Evolutionary conservation across 2,113 vertebrate genomes (phyloP), one percentile per base, ranked within the genome.

Genomic region (Cichladusa arquata): DNA sequence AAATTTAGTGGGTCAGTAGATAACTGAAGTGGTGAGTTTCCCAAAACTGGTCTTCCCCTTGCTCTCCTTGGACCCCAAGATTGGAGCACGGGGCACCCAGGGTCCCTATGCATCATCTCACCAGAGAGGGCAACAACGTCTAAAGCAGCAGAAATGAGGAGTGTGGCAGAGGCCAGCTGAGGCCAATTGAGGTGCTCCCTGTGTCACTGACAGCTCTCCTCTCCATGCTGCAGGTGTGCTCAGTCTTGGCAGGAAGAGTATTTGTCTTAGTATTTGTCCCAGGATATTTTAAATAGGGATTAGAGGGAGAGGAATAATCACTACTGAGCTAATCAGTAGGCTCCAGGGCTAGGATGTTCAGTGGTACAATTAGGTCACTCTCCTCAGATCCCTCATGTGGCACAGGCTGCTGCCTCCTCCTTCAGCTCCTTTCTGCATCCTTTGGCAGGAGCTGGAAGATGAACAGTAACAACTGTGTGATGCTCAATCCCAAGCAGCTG

Each of bases 71-170:
- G 33, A 79, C 45, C 19, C 51, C 34, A 50, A 61, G 47, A 58
- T 23, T 76, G 74, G 33, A 90, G 58, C 48, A 50, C 13, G 58
- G 48, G 3, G 7, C 45, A 47, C 20, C 1, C 3, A 15, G 12
- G 1, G 14, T 79, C 29, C 17, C 56, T 2, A 0, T 22, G 12
- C n/a, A 65, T 65, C 56, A 24, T 40, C 16, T 44, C 47, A 56
- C 33, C 58, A 22, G 45, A 60, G 36, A 40, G 33, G 33, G 25
- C 38, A 80, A 40, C 25, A 24, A 64, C 19, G 53, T 61, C 57
- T 56, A 8, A 12, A 72, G 6, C 5, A n/a, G 2, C 5, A 33
- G 48, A 33, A 50, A 19, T 1, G 19, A 42, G 1, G 20, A 42
- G 0, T 5, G 23, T 38, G 42, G 42, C 76, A 81, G 42, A 57